Percentiles rank a stretch among this genome's conserved stretches.
phyloP scores from a whole-genome alignment of 2,797 vertebrate genomes.

The Galago senegalensis region DNA sequence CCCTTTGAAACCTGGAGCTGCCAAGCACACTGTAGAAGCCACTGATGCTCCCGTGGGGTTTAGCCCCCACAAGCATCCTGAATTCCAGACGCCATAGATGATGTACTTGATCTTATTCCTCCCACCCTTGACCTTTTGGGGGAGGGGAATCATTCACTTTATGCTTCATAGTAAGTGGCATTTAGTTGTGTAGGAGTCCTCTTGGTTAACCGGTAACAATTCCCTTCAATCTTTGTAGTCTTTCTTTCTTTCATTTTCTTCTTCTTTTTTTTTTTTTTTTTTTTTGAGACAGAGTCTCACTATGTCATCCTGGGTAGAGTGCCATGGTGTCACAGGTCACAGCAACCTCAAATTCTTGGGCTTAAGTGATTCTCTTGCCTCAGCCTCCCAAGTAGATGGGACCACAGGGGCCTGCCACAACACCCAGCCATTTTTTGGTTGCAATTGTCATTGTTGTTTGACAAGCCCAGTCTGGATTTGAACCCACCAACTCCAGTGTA shows the following conservation, averaged over 20 bases:
- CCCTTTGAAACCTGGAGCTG: background rate
- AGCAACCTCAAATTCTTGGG: too few relatives aligned
- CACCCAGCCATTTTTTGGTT: too few relatives aligned
- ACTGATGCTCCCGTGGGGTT: background rate
- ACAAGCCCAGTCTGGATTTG: too few relatives aligned
- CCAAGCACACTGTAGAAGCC: background rate
- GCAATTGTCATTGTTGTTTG: too few relatives aligned
- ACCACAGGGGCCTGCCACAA: too few relatives aligned
- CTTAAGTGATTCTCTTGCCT: too few relatives aligned
- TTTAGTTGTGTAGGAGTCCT: slow-evolving; percentile 54
- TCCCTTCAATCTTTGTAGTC: slow-evolving; percentile 7
- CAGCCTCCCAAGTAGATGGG: too few relatives aligned
- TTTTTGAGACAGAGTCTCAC: too few relatives aligned
- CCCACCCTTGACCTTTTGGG: background rate
- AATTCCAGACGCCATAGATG: slow-evolving; percentile 42
- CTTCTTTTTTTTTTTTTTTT: too few relatives aligned
- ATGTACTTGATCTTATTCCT: slow-evolving; percentile 57
- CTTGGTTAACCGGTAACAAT: slow-evolving; percentile 41
- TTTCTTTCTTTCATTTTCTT: slow-evolving; percentile 51
- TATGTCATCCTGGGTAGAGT: too few relatives aligned
- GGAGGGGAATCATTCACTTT: slow-evolving; percentile 27
- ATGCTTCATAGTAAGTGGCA: slow-evolving; percentile 14
- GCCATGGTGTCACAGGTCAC: too few relatives aligned
- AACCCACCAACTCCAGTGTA: too few relatives aligned
- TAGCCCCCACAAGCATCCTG: background rate